A percentile compares a stretch with the other conserved stretches of the same genome.
phyloP scores from a whole-genome alignment of 30 jellyfish, hydroid and myxozoan genomes.

The Nemopilema nomurai region DNA sequence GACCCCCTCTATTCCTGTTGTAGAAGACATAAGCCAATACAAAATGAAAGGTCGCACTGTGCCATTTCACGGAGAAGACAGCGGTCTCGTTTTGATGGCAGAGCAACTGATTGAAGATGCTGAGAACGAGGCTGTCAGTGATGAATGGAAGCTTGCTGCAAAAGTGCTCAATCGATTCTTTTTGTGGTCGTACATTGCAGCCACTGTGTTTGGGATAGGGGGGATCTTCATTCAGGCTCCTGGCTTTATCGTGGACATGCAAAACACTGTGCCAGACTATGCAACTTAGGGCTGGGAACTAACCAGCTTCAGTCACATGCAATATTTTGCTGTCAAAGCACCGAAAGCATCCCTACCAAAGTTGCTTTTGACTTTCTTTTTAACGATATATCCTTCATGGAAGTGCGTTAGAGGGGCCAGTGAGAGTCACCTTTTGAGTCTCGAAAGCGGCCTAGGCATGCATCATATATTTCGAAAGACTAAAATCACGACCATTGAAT shows the following conservation, averaged over 20 bases:
- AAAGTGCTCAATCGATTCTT: conserved; percentile 57
- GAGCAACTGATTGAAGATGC: conserved; percentile 54
- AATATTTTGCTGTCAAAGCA: too few species aligned
- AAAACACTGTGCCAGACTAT: conserved; percentile 10
- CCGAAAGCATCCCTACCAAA: too few species aligned
- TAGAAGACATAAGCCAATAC: neutral
- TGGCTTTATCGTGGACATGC: conserved; percentile 15
- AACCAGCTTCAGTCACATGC: too few species aligned
- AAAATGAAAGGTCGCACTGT: conserved; percentile 14
- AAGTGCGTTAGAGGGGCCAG: too few species aligned
- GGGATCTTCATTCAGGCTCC: conserved; percentile 61
- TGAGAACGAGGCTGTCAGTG: conserved; percentile 23
- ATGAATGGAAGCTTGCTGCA: conserved; percentile 79
- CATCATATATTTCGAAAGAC: too few species aligned
- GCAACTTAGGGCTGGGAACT: neutral
- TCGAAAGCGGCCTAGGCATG: too few species aligned
- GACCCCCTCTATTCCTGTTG: neutral
- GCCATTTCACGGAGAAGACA: conserved; percentile 42
- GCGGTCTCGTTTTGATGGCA: conserved; percentile 66
- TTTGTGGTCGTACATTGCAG: conserved; percentile 22
- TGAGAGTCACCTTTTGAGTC: too few species aligned
- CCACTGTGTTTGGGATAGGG: conserved; percentile 21
- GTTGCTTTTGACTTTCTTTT: too few species aligned
- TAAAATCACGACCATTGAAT: too few species aligned
- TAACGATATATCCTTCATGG: too few species aligned